These are phyloP conservation scores for Ophiothrix spiculata DNA, from an alignment of 35 echinoderm and acorn worm genomes.

Conservation along the genomic window DNA sequence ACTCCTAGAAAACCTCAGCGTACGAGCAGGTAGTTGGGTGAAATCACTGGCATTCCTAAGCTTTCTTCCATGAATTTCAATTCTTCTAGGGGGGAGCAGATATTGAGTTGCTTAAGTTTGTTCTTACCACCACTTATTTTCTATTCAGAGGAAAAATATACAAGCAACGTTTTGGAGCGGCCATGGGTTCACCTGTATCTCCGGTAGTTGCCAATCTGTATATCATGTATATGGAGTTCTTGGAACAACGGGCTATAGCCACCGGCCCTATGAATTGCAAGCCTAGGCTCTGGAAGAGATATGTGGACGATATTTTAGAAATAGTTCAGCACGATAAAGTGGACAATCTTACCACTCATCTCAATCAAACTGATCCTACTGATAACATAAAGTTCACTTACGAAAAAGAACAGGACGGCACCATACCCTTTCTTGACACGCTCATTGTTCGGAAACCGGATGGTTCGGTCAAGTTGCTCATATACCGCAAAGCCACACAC, in stretches of 20 bases:
- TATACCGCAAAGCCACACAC: conserved; percentile 20
- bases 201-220: conserved; percentile 9
- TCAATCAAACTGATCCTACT: background rate
- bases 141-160: conserved; percentile 18
- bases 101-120: too few relatives aligned
- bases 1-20: too few relatives aligned
- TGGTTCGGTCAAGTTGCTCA: background rate
- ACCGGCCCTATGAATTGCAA: conserved; percentile 5
- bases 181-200: conserved; percentile 15
- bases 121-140: background rate
- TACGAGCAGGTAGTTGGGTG: too few relatives aligned
- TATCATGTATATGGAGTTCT: conserved; percentile 7
- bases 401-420: background rate
- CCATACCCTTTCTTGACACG: background rate
- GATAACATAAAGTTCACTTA: conserved; percentile 22
- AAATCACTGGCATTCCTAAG: too few relatives aligned
- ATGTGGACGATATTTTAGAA: conserved; percentile 20
- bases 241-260: conserved; percentile 8
- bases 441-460: background rate
- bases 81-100: too few relatives aligned
- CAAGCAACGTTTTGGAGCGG: conserved; percentile 6
- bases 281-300: conserved; percentile 6
- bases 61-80: too few relatives aligned
- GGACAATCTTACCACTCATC: conserved; percentile 1
- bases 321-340: background rate